phyloP scores from a whole-genome alignment of 1,140 invertebrate genomes.

The Micrasema longulum region DNA sequence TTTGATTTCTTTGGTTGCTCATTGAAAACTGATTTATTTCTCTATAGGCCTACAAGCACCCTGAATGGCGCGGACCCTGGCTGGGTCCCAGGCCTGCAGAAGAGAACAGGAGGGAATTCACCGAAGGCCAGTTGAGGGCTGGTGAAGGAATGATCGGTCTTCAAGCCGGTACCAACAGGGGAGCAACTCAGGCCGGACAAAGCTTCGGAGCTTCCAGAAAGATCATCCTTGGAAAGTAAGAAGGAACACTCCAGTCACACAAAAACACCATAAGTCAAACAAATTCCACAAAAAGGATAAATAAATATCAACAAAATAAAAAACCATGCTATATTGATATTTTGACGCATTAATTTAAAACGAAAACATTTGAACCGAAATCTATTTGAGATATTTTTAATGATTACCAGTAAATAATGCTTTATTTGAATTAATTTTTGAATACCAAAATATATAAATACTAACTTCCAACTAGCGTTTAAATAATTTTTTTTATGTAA shows the following conservation, averaged over 20 bases:
- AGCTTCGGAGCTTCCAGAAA: constrained; percentile 90
- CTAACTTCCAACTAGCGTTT: too few relatives aligned
- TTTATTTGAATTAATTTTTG: too few relatives aligned
- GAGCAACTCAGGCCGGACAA: constrained; percentile 88
- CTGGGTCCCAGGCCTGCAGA: constrained; percentile 87
- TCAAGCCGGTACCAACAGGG: constrained; percentile 92
- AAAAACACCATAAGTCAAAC: too few relatives aligned
- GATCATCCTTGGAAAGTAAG: constrained; percentile 85
- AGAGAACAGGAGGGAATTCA: constrained; percentile 90
- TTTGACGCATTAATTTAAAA: too few relatives aligned
- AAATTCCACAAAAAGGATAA: neutral
- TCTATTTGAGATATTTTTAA: too few relatives aligned
- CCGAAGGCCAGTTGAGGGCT: constrained; percentile 86
- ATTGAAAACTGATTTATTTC: too few relatives aligned
- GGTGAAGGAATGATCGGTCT: constrained; percentile 89
- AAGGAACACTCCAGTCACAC: too few relatives aligned
- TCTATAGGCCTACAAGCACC: constrained; percentile 89
- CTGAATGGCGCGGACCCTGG: constrained; percentile 88
- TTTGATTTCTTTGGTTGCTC: too few relatives aligned
- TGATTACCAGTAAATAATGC: too few relatives aligned
- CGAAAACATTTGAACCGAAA: too few relatives aligned
- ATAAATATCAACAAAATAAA: neutral
- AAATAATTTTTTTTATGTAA: too few relatives aligned
- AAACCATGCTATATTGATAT: neutral
- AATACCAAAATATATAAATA: too few relatives aligned